Evolutionary conservation across 2,797 vertebrate genomes (phyloP).

Genomic region (Coregonus suidteri): DNA sequence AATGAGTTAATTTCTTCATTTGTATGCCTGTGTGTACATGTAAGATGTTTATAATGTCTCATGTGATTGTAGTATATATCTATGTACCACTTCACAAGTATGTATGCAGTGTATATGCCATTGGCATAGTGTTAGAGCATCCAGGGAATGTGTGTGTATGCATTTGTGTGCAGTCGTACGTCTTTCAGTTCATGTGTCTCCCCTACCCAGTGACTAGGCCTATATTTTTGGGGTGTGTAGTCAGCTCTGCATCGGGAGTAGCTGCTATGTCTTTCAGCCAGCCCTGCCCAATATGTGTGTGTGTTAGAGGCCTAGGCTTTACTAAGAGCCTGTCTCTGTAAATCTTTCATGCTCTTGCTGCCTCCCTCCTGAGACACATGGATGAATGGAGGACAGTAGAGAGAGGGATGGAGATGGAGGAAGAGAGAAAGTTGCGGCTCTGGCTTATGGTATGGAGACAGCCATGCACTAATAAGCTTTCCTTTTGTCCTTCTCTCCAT

Average conservation of each 20-base stretch:
- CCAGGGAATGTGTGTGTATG: background rate
- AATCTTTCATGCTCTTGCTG: slow-evolving; percentile 62
- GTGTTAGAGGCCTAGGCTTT: slow-evolving; percentile 37
- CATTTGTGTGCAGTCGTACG: slow-evolving; percentile 10
- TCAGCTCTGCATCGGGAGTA: background rate
- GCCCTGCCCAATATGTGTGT: slow-evolving; percentile 5
- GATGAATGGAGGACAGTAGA: slow-evolving; percentile 24
- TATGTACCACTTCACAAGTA: too few relatives aligned
- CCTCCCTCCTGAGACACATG: slow-evolving; percentile 45
- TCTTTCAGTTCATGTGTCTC: slow-evolving; percentile 9
- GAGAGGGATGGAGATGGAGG: background rate
- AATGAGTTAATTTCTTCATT: background rate
- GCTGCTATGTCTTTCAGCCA: slow-evolving; percentile 16
- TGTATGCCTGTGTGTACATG: background rate
- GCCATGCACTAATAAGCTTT: background rate
- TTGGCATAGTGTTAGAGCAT: too few relatives aligned
- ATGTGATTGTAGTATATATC: too few relatives aligned
- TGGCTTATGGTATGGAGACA: background rate
- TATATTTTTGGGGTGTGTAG: slow-evolving; percentile 11
- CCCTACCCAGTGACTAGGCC: slow-evolving; percentile 14
- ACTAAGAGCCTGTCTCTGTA: slow-evolving; percentile 61
- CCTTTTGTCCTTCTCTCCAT: background rate
- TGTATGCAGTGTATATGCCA: too few relatives aligned
- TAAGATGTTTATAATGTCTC: background rate
- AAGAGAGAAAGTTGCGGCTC: background rate